Evolutionary conservation across 2,888 invertebrate genomes (phyloP).

Genomic region (Xanthia icteritia): DNA sequence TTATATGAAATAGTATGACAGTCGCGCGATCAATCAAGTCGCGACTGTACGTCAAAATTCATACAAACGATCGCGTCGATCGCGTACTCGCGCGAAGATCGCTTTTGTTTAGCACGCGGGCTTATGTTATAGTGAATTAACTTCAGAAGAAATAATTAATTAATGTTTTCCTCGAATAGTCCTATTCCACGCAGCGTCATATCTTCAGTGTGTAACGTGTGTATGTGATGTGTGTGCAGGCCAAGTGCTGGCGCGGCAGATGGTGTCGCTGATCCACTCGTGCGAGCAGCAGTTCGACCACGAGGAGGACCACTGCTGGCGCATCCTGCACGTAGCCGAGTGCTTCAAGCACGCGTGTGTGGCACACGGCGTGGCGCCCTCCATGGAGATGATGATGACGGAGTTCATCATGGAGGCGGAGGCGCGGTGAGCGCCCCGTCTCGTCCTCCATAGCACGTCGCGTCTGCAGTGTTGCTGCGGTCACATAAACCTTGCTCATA

Average conservation of each 20-base stretch:
- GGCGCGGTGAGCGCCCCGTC: conserved; percentile 41
- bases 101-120: background rate
- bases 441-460: background rate
- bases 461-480: background rate
- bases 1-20: background rate
- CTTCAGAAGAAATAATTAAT: background rate
- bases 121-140: background rate
- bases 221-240: conserved; percentile 67
- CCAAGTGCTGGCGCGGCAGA: conserved; percentile 75
- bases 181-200: background rate
- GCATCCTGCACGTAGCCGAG: conserved; percentile 82
- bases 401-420: conserved; percentile 85
- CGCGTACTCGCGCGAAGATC: too few relatives aligned
- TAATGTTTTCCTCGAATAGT: background rate
- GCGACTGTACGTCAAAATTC: too few relatives aligned
- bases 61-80: too few relatives aligned
- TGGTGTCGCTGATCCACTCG: conserved; percentile 79
- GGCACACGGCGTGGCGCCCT: conserved; percentile 77
- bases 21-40: too few relatives aligned
- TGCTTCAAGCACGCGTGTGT: conserved; percentile 81
- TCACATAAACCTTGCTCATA: conserved; percentile 1
- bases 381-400: conserved; percentile 82
- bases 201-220: background rate
- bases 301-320: conserved; percentile 82
- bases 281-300: conserved; percentile 79